A percentile compares a stretch with the other conserved stretches of the same genome.
These are phyloP conservation scores for Schizaphis graminum DNA, from an alignment of 2,888 invertebrate species.

Conservation along the genomic window DNA sequence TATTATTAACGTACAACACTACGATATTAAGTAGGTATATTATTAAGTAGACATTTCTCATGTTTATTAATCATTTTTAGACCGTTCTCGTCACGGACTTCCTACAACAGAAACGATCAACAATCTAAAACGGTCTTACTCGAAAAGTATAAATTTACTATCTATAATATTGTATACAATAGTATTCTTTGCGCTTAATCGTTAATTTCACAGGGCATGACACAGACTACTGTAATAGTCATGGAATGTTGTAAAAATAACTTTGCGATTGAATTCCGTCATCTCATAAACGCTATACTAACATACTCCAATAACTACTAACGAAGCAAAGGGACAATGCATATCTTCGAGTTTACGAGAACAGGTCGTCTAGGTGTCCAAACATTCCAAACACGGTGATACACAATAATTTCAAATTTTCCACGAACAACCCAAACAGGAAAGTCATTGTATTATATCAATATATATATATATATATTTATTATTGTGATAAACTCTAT, in stretches of 20 bases:
- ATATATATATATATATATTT: background rate
- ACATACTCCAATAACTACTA: background rate
- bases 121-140: background rate
- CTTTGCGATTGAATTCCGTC: background rate
- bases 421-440: background rate
- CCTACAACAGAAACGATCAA: background rate
- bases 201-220: background rate
- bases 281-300: background rate
- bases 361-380: background rate
- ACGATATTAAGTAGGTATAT: no score
- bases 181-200: background rate
- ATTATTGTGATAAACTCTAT: background rate
- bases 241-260: background rate
- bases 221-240: background rate
- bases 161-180: background rate
- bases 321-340: background rate
- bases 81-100: background rate
- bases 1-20: no score
- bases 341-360: background rate
- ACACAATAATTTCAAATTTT: background rate
- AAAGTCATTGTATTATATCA: background rate
- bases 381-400: background rate
- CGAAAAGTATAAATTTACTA: background rate
- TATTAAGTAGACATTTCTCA: no score
- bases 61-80: no score